A percentile compares a stretch with the other conserved stretches of the same genome.
phyloP scores from a whole-genome alignment of 2,113 vertebrate genomes.

The Cottus gobio region DNA sequence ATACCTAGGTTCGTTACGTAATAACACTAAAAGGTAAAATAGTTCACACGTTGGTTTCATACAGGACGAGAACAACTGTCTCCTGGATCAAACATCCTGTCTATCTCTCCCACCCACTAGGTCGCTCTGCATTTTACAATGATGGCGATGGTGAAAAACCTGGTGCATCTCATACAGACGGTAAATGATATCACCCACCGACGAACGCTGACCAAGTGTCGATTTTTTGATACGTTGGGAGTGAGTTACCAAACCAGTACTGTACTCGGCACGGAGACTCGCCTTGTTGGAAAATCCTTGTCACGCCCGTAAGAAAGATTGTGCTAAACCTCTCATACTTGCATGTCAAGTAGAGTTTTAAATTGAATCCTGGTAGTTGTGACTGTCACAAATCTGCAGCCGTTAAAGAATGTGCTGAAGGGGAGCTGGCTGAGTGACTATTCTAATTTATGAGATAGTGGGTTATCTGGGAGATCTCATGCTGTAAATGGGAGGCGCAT shows the following conservation, averaged over 20 bases:
- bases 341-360: slow-evolving; percentile 70
- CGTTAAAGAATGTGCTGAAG: slow-evolving; percentile 66
- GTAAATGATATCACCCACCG: background rate
- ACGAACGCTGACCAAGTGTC: background rate
- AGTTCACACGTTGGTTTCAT: background rate
- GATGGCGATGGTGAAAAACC: background rate
- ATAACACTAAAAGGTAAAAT: background rate
- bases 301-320: slow-evolving; percentile 34
- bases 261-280: background rate
- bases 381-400: slow-evolving; percentile 63
- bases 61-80: background rate
- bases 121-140: background rate
- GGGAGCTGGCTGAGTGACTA: slow-evolving; percentile 64
- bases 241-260: background rate
- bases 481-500: slow-evolving; percentile 58
- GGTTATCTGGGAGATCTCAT: slow-evolving; percentile 70
- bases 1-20: background rate
- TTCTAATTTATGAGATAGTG: slow-evolving; percentile 71
- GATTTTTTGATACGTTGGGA: background rate
- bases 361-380: slow-evolving; percentile 62
- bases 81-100: background rate
- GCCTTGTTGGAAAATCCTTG: slow-evolving; percentile 17
- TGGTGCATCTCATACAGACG: background rate
- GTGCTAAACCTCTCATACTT: slow-evolving; percentile 49
- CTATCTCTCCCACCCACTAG: background rate